Base-by-base conservation (phyloP, 2,113 vertebrate genomes). In the Semicossyphus pulcher region DNA sequence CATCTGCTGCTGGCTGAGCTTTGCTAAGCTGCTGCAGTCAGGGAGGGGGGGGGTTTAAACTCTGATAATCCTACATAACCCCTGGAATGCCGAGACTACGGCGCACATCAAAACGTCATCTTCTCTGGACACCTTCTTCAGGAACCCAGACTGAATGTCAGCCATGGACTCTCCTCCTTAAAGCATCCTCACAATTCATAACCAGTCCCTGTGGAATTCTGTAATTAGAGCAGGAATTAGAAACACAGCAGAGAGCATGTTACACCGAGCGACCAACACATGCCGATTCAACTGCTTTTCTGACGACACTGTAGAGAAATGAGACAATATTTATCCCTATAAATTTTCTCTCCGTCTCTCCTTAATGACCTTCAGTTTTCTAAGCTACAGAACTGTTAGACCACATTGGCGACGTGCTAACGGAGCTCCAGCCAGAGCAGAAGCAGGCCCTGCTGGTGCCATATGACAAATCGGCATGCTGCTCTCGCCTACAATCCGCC, bases 381-480 rank as follows among this genome's bases (percentile, higher is more conserved):
- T 64, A 21, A 72, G 83, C 80, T 73, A 37, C 78, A 54, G 60
- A 88, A 78, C 76, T 90, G 89, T 89, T 84, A 82, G 87, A 86
- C 83, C 84, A 88, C 89, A 84, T 88, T 87, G 83, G 86, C 86
- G 65, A 90, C 80, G 83, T 85, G 79, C 82, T 90, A 89, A 81
- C 80, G 85, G 88, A 87, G 83, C 88, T 84, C 67, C 86, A 89
- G 90, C 88, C 88, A 78, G 88, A 91, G 86, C 88, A 90, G 87
- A 90, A 88, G 88, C 86, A 73, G 82, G 88, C 78, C 88, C 92
- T 87, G 88, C 82, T 86, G 92, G 88, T 86, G 88, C 90, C 89
- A 89, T 91, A 89, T 92, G 91, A 92, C 91, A 85, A 92, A 91
- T 86, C 86, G 80, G 86, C 89, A 85, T 89, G 91, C 86, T 91